Percentiles rank a stretch among this genome's conserved stretches.
phyloP scores from a whole-genome alignment of 2,113 vertebrate genomes.

The Copsychus sechellarum region DNA sequence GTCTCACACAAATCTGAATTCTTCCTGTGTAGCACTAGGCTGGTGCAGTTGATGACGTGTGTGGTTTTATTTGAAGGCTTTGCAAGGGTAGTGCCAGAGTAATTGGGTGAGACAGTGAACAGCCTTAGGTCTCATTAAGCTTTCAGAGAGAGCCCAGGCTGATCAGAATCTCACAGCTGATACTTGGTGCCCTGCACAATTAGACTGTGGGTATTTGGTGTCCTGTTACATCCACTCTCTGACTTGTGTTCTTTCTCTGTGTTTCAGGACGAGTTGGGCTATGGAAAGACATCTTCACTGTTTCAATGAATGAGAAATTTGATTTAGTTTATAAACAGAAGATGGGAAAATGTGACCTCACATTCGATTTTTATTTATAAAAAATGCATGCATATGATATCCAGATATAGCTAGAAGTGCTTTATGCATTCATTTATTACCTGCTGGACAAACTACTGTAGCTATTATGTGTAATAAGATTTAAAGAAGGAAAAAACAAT shows the following conservation, averaged over 20 bases:
- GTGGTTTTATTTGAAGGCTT: background rate
- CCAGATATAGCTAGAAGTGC: slow-evolving; percentile 71
- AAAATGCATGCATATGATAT: slow-evolving; percentile 68
- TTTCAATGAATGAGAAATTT: slow-evolving; percentile 98
- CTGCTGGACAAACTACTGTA: slow-evolving; percentile 68
- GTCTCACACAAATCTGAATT: background rate
- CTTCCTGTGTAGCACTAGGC: background rate
- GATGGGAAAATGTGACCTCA: slow-evolving; percentile 96
- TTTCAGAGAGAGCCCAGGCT: background rate
- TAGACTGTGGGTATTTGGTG: background rate
- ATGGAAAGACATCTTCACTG: slow-evolving; percentile 99
- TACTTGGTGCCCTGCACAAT: background rate
- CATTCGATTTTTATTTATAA: slow-evolving; percentile 93
- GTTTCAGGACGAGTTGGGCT: slow-evolving; percentile 90
- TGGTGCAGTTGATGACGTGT: background rate
- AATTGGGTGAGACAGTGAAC: background rate
- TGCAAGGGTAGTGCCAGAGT: background rate
- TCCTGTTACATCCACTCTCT: background rate
- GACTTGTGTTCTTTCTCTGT: slow-evolving; percentile 28
- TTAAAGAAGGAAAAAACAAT: slow-evolving; percentile 21
- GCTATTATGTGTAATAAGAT: slow-evolving; percentile 55
- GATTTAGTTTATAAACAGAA: slow-evolving; percentile 94
- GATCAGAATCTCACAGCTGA: background rate
- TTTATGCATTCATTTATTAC: slow-evolving; percentile 69
- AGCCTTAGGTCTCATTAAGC: background rate